Conservation (phyloP, 2,888 invertebrate species). For the Escarpia spicata region DNA sequence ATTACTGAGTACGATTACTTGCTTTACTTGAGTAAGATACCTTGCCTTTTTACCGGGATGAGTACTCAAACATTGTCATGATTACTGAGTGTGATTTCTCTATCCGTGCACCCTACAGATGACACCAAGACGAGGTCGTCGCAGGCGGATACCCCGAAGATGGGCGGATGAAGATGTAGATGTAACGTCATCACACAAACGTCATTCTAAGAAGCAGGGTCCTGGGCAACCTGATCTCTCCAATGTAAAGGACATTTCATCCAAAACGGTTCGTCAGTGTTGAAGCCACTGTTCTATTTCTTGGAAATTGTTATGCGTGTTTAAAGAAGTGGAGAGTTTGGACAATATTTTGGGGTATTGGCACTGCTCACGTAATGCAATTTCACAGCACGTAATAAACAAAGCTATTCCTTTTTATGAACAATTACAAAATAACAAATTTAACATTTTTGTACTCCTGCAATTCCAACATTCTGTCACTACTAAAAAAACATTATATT, state of each 20-base stretch:
- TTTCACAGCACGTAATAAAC: too few relatives aligned
- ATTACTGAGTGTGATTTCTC: not conserved
- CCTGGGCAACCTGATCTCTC: not conserved
- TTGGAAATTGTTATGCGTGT: not conserved
- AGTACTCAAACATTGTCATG: not conserved
- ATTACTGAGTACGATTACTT: too few relatives aligned
- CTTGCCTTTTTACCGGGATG: not conserved
- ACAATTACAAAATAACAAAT: too few relatives aligned
- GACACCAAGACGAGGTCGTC: not conserved
- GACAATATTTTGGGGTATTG: too few relatives aligned
- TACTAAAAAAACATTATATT: too few relatives aligned
- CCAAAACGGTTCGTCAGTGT: not conserved
- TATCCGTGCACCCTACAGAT: not conserved
- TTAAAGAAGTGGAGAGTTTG: too few relatives aligned
- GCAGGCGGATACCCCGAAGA: not conserved
- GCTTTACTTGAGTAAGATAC: too few relatives aligned
- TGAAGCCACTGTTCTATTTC: conserved; percentile 1
- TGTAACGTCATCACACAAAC: not conserved
- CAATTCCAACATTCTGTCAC: too few relatives aligned
- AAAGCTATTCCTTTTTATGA: too few relatives aligned
- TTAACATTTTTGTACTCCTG: too few relatives aligned
- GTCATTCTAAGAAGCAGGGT: not conserved
- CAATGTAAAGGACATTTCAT: not conserved
- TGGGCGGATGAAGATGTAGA: not conserved
- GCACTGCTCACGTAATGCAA: too few relatives aligned